Evolutionary conservation across 2,888 invertebrate species (phyloP).

Genomic region (Lasioglossum oenotherae): DNA sequence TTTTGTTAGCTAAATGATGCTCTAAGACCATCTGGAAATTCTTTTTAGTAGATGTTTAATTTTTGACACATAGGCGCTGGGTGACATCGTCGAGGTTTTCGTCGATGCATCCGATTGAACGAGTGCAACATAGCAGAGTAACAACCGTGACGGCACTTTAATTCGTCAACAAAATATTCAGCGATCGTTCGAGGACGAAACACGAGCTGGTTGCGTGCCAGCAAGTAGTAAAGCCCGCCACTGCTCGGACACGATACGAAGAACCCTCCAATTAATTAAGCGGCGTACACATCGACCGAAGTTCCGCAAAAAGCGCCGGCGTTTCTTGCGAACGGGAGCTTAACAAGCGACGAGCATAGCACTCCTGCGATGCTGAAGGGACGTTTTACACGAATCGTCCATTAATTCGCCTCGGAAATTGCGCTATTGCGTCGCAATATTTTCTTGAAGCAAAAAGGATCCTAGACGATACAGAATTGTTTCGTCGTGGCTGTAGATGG

Average conservation of each 20-base stretch:
- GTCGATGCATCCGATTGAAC: not conserved
- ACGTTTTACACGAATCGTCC: conserved; percentile 39
- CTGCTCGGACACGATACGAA: conserved; percentile 56
- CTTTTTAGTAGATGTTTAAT: not conserved
- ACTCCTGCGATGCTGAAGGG: not conserved
- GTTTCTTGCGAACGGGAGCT: conserved; percentile 24
- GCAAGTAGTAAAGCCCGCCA: conserved; percentile 59
- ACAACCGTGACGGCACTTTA: not conserved
- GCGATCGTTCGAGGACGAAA: conserved; percentile 20
- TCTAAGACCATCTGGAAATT: not conserved
- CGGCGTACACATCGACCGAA: conserved; percentile 32
- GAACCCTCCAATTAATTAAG: conserved; percentile 61
- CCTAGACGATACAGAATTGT: not conserved
- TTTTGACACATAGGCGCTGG: fast-evolving
- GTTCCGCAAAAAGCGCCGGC: conserved; percentile 16
- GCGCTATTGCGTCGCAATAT: not conserved
- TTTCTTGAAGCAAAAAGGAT: not conserved
- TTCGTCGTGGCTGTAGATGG: not conserved
- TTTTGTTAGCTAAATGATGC: not conserved
- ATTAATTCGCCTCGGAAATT: conserved; percentile 34
- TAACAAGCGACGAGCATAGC: conserved; percentile 14
- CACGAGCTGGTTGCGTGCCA: conserved; percentile 40
- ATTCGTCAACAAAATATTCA: conserved; percentile 37
- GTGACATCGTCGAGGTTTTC: not conserved
- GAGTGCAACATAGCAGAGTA: not conserved